A percentile compares a stretch with the other conserved stretches of the same genome.
phyloP scores from a whole-genome alignment of 1,140 invertebrate species.

The Heliconius melpomene region DNA sequence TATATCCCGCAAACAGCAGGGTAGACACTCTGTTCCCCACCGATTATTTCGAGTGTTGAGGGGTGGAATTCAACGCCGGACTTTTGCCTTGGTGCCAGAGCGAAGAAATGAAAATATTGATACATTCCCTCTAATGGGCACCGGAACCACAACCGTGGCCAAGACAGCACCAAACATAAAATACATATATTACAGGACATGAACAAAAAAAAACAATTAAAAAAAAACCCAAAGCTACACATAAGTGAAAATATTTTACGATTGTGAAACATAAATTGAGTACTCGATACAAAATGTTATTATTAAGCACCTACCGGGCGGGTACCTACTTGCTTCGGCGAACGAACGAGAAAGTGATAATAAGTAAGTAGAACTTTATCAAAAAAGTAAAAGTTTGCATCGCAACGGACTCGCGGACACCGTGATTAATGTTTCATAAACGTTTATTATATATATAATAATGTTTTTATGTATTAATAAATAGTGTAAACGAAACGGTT shows the following conservation, averaged over 20 bases:
- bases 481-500: slow-evolving; percentile 25
- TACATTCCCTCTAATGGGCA: too few species aligned
- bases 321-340: slow-evolving; percentile 2
- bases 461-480: slow-evolving; percentile 21
- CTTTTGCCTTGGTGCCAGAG: too few species aligned
- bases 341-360: slow-evolving; percentile 15
- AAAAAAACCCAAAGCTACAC: neutral
- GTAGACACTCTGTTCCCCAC: too few species aligned
- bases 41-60: too few species aligned
- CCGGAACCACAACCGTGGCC: too few species aligned
- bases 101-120: too few species aligned
- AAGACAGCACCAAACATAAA: neutral
- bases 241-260: neutral
- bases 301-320: neutral
- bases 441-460: neutral
- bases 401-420: neutral
- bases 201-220: neutral
- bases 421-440: slow-evolving; percentile 13
- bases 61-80: too few species aligned
- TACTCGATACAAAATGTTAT: slow-evolving; percentile 1
- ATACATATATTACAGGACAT: neutral
- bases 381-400: slow-evolving; percentile 21
- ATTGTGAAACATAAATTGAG: slow-evolving; percentile 14
- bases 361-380: slow-evolving; percentile 21
- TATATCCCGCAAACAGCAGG: too few species aligned